Conservation (phyloP, 2,888 invertebrate genomes). For the Drosophila bunnanda region DNA sequence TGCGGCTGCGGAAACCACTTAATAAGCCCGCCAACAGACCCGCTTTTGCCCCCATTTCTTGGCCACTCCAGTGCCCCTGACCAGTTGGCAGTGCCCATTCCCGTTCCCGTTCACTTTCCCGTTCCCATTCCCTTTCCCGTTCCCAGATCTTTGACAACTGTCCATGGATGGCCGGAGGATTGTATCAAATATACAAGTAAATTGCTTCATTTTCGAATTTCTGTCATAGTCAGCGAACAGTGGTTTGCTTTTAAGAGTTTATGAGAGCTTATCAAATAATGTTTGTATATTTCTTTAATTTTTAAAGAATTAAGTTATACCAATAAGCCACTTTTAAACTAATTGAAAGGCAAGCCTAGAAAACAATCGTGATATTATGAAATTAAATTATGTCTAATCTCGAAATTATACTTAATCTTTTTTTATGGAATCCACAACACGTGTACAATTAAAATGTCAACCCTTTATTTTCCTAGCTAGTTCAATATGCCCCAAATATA, state of each 20-base stretch:
- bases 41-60: constrained; percentile 22
- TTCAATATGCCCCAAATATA: background rate
- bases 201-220: constrained; percentile 80
- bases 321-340: background rate
- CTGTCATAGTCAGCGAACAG: constrained; percentile 74
- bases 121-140: background rate
- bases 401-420: too few relatives aligned
- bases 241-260: background rate
- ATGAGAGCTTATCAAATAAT: accelerated
- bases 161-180: constrained; percentile 49
- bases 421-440: too few relatives aligned
- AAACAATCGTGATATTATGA: background rate
- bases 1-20: constrained; percentile 31
- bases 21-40: constrained; percentile 43
- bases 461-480: background rate
- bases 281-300: too few relatives aligned
- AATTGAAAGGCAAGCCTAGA: background rate
- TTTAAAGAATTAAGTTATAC: background rate
- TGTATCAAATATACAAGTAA: constrained; percentile 77
- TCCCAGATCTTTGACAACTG: constrained; percentile 65
- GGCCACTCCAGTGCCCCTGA: background rate
- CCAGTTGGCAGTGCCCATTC: background rate
- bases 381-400: background rate
- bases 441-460: too few relatives aligned
- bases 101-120: background rate